Evolutionary conservation across 2,797 vertebrate species (phyloP).

Genomic region (Nothura maculosa): DNA sequence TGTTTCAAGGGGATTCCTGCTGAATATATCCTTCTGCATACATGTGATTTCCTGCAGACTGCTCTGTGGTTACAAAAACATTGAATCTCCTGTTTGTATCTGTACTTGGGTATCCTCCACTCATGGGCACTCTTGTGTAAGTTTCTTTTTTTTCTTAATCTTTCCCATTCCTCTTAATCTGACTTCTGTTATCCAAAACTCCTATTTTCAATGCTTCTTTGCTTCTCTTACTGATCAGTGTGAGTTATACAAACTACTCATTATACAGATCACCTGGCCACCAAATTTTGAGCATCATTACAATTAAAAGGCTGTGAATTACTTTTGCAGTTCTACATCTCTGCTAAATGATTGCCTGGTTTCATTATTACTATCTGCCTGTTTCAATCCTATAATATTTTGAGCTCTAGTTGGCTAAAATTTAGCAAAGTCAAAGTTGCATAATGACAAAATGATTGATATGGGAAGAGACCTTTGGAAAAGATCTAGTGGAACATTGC

Average conservation of each 20-base stretch:
- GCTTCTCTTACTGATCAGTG: neutral
- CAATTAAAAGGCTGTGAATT: neutral
- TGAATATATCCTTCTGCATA: neutral
- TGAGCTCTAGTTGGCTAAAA: neutral
- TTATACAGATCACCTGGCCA: neutral
- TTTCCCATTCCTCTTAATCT: neutral
- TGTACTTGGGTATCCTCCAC: neutral
- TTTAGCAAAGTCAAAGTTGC: neutral
- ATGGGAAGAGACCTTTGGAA: too few species aligned
- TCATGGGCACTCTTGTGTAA: neutral
- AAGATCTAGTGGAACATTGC: too few species aligned
- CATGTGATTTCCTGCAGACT: neutral
- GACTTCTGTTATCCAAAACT: neutral
- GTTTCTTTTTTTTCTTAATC: neutral
- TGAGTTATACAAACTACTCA: neutral
- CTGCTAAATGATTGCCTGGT: neutral
- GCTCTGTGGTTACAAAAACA: neutral
- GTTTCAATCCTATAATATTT: neutral
- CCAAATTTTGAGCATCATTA: neutral
- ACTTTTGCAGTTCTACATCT: neutral
- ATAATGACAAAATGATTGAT: too few species aligned
- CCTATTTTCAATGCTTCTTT: neutral
- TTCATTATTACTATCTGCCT: neutral
- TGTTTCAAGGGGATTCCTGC: rapidly evolving
- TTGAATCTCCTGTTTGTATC: neutral